phyloP scores from a whole-genome alignment of 2,888 invertebrate species.

The Mythimna pallens region DNA sequence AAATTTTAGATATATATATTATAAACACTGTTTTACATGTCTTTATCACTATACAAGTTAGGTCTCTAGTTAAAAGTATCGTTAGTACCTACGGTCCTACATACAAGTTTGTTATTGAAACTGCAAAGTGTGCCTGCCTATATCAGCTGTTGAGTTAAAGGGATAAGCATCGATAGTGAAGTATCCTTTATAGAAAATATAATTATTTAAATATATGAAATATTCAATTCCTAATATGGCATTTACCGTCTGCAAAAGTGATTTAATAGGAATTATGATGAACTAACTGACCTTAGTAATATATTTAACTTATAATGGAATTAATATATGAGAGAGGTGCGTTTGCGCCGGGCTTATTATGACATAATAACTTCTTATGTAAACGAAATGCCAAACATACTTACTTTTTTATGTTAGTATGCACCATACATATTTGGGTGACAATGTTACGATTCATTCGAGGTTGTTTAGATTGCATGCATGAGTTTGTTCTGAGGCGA shows the following conservation, averaged over 20 bases:
- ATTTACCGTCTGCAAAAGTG: constrained; percentile 89
- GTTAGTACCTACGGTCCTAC: constrained; percentile 69
- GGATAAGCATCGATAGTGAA: constrained; percentile 74
- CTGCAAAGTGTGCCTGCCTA: constrained; percentile 80
- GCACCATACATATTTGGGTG: constrained; percentile 79
- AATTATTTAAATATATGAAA: constrained; percentile 77
- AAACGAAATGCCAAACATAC: constrained; percentile 84
- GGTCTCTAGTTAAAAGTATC: constrained; percentile 77
- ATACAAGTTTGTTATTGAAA: constrained; percentile 74
- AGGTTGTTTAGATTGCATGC: constrained; percentile 61
- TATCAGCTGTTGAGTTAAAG: constrained; percentile 79
- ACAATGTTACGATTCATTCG: constrained; percentile 76
- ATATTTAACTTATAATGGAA: constrained; percentile 81
- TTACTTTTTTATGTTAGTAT: constrained; percentile 75
- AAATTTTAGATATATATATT: constrained; percentile 82
- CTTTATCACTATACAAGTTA: constrained; percentile 85
- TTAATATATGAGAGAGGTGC: constrained; percentile 70
- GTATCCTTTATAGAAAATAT: constrained; percentile 73
- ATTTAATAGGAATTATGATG: constrained; percentile 85
- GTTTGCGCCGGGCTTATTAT: constrained; percentile 64
- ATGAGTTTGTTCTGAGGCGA: constrained; percentile 33
- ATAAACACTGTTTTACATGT: constrained; percentile 85
- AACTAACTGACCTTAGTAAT: constrained; percentile 84
- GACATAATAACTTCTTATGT: constrained; percentile 72
- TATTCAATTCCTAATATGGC: constrained; percentile 89